Evolutionary conservation across 2,888 invertebrate species (phyloP).

Genomic region (Ormyrus pomaceus): DNA sequence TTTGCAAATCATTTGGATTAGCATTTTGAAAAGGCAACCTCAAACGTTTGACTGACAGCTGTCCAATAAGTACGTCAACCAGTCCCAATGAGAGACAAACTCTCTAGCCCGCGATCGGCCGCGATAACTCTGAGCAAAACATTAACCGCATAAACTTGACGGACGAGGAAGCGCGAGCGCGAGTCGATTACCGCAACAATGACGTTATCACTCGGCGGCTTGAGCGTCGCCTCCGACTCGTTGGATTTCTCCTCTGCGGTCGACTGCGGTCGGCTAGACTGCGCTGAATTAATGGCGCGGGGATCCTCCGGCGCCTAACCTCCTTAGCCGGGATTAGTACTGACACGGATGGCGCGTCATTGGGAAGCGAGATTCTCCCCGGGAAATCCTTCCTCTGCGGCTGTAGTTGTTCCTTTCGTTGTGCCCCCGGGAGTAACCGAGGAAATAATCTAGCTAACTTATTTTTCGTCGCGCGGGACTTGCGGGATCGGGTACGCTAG

Average conservation of each 20-base stretch:
- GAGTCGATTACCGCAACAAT: conserved; percentile 44
- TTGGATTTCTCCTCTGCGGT: conserved; percentile 59
- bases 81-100: background rate
- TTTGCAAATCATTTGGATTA: no score
- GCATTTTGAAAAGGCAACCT: no score
- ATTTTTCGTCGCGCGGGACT: no score
- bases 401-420: no score
- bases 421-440: no score
- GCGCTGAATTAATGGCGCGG: conserved; percentile 66
- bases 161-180: conserved; percentile 9
- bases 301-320: conserved; percentile 62
- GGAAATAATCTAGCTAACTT: no score
- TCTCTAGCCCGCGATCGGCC: no score
- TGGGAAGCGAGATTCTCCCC: conserved; percentile 66
- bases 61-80: no score
- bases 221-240: background rate
- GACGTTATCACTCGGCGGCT: conserved; percentile 44
- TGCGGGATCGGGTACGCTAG: no score
- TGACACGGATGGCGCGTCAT: conserved; percentile 61
- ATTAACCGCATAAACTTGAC: conserved; percentile 31
- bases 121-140: background rate
- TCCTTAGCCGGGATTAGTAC: conserved; percentile 68
- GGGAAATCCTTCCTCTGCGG: conserved; percentile 54
- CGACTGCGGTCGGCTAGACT: conserved; percentile 55
- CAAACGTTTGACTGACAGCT: no score